Base-by-base conservation (phyloP, 1,140 invertebrate genomes). In the Drosophila sproati region DNA sequence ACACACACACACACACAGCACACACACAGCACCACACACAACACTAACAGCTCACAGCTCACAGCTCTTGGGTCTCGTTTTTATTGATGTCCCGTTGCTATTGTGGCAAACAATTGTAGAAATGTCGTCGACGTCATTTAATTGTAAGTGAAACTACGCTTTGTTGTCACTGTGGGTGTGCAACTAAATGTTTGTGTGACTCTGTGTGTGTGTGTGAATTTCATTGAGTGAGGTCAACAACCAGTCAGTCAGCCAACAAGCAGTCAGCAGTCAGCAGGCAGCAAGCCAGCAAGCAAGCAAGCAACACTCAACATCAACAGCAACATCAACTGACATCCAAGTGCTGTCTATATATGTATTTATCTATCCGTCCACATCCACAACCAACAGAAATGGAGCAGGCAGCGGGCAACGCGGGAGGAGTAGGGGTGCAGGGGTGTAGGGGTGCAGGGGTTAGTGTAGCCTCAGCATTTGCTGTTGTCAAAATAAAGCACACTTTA, bases 401-500 rank as follows among this genome's bases (percentile, higher is more conserved):
- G 39, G 37, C 7, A 20, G 31, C n/a, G 43, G n/a, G 20, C 20
- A 0, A 20, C 20, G 20, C 20, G 20, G 5, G 31, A 47, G 3
- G 5, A 4, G 5, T 32, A n/a, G n/a, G 7, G n/a, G 3, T 4
- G 35, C 7, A 8, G 31, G 54, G 3, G 5, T 6, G 5, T 32
- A n/a, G n/a, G 7, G n/a, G 3, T 4, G 35, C 5, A 6, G 3
- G 20, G 29, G 43, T 4, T 4, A 12, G 43, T 20, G 20, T 20
- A 12, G 43, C 29, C n/a, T 34, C 31, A 45, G 73, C 75, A 77
- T 67, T 63, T 39, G 80, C 66, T 81, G 82, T 82, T 83, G 77
- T 83, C 83, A 88, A 89, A 88, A 88, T 89, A 83, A 83, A 88
- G 80, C 85, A 89, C 85, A 89, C 85, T 88, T 89, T 88, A 88